Evolutionary conservation across 1,140 invertebrate genomes (phyloP), one percentile per base, ranked within the genome.

Genomic region (Lutraria rhynchaena): DNA sequence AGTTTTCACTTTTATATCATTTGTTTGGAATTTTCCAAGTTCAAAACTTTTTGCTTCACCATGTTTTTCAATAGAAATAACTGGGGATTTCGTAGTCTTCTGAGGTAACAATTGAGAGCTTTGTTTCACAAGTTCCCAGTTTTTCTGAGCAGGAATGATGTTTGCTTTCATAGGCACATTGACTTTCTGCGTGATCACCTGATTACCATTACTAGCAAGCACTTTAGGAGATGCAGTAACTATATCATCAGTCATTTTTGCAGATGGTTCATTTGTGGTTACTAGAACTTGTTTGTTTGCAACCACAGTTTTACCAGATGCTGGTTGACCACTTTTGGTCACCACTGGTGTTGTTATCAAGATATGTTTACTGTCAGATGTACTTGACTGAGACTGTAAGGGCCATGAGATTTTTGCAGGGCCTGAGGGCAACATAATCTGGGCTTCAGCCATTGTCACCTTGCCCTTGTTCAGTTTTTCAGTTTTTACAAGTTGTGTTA

Each of bases 81-180:
- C 24, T 31, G 76, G 31, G 51, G 65, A 69, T 33, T 58, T 80
- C 5, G 3, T 31, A 27, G 35, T 31, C 19, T 37, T 58, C 0
- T 46, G 19, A 33, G 51, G 55, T 19, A 41, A 33, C 33, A 80
- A 60, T n/a, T 70, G 76, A 22, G 76, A 57, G 31, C 60, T 65
- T 60, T 80, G 76, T 44, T 80, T 80, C 22, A 80, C 76, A 35
- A 80, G 53, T 55, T 80, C 76, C 76, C 76, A 80, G 76, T 70
- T 80, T 31, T 70, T 80, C 65, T 80, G 76, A 24, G 76, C 46
- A 57, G 76, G 63, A n/a, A 80, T 41, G 49, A 80, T 35, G 31
- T 19, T 80, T 29, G 63, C 67, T 49, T 80, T 80, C 3, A 35
- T n/a, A 0, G 33, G 7, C 1, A 31, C 53, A 41, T 13, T 60